Evolutionary conservation across 2,113 vertebrate genomes (phyloP).

Genomic region (Dissostichus mawsoni): DNA sequence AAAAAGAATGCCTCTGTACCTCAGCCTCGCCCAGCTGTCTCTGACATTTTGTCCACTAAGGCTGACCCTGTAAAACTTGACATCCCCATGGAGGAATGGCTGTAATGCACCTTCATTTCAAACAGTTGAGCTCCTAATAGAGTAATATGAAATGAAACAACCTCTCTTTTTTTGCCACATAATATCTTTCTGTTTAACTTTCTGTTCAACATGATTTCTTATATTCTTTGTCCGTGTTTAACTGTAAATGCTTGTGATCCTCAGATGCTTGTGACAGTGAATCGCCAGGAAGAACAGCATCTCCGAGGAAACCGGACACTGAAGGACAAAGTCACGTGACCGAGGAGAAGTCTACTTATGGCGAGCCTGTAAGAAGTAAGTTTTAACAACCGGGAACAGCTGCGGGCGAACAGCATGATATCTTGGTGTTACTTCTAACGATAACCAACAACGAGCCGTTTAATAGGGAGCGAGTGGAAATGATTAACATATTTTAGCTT

Average conservation of each 20-base stretch:
- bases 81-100: constrained; percentile 34
- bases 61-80: constrained; percentile 48
- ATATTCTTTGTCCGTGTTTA: constrained; percentile 2
- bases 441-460: constrained; percentile 61
- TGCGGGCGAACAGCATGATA: constrained; percentile 50
- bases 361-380: constrained; percentile 93
- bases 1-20: constrained; percentile 36
- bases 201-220: constrained; percentile 1
- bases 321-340: constrained; percentile 80
- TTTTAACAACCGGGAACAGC: constrained; percentile 59
- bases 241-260: constrained; percentile 59
- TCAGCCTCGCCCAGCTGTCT: constrained; percentile 30
- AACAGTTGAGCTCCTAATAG: constrained; percentile 34
- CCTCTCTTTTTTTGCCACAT: background rate
- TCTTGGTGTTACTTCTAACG: constrained; percentile 45
- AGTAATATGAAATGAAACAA: constrained; percentile 35
- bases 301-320: constrained; percentile 76
- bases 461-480: constrained; percentile 33
- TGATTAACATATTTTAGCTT: constrained; percentile 22
- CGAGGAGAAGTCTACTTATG: constrained; percentile 80
- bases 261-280: constrained; percentile 86
- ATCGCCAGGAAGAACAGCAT: constrained; percentile 74
- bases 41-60: constrained; percentile 46
- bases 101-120: constrained; percentile 16
- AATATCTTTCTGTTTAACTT: constrained; percentile 11